Evolutionary conservation across 1,140 invertebrate genomes (phyloP), one percentile per base, ranked within the genome.

Genomic region (Drosophila chauvacae): DNA sequence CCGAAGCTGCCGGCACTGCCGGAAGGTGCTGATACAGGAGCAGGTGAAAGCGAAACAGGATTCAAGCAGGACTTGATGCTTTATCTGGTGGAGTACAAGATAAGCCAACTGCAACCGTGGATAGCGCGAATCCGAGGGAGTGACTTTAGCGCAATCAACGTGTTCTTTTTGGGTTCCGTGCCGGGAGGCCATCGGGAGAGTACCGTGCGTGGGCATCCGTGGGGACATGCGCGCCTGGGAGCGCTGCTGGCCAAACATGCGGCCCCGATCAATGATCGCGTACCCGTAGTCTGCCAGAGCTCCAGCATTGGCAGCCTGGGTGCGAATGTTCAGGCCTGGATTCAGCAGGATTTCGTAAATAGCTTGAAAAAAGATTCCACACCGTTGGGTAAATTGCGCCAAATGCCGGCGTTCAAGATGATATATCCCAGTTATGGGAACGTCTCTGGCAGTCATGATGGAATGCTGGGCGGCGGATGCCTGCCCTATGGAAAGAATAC

Each of bases 301-400:
- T 98, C 97, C 14, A 98, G 97, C 77, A 97, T 99, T 64, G 98
- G 98, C 7, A 96, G 95, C 37, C 94, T 98, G 41, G 97, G 97
- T 10, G 92, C 95, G 6, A 94, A 93, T 66, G 94, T 95, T 35
- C 94, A 95, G n/a, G 92, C 94, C 14, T 98, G 97, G 97, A 82
- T 97, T 11, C 92, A 93, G 45, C 93, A 94, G 30, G 95, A 96
- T 66, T 95, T 97, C 68, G 91, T 96, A 9, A 92, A 94, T 16
- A 95, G 95, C 57, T 93, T 97, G 62, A 93, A 94, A 0, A 94
- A 92, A 77, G 93, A 94, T 65, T 94, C 82, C 7, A 64, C 79
- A 0, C 75, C 84, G 5, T 68, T 91, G 16, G 91, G 90, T 3
- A 56, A 90, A 9, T 60, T 88, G 13, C 82, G 88, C 2, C 77